phyloP scores from a whole-genome alignment of 1,140 invertebrate species.

The Platorchestia sp. region DNA sequence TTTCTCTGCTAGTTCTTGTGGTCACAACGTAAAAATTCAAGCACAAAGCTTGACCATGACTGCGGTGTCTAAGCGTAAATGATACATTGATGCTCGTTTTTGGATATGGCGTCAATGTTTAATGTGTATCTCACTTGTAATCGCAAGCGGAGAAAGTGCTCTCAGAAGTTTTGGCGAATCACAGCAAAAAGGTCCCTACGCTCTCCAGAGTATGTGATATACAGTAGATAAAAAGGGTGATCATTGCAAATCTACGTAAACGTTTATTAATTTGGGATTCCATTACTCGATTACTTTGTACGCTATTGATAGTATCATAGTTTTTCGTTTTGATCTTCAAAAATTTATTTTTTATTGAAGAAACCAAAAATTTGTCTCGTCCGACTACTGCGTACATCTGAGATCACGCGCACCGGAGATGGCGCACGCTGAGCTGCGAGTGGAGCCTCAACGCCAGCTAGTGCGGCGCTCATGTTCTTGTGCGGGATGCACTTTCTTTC shows the following conservation, averaged over 20 bases:
- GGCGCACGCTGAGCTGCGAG: background rate
- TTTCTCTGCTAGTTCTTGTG: background rate
- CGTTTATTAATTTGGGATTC: background rate
- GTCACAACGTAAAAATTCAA: background rate
- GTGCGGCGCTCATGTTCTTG: background rate
- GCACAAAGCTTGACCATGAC: background rate
- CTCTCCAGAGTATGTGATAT: background rate
- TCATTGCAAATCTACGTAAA: background rate
- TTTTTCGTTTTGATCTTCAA: background rate
- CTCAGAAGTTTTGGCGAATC: background rate
- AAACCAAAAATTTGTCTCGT: background rate
- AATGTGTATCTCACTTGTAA: background rate
- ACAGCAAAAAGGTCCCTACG: background rate
- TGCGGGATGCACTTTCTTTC: background rate
- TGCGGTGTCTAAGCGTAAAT: background rate
- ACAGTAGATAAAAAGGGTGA: too few relatives aligned
- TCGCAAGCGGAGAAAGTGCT: background rate
- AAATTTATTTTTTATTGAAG: background rate
- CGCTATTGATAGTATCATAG: background rate
- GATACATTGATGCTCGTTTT: background rate
- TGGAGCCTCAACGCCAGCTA: background rate
- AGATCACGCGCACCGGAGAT: too few relatives aligned
- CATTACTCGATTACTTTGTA: background rate
- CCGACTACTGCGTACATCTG: background rate
- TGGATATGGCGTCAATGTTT: background rate